phyloP scores from a whole-genome alignment of 2,888 invertebrate genomes.

The Caenorhabditis zanzibari region DNA sequence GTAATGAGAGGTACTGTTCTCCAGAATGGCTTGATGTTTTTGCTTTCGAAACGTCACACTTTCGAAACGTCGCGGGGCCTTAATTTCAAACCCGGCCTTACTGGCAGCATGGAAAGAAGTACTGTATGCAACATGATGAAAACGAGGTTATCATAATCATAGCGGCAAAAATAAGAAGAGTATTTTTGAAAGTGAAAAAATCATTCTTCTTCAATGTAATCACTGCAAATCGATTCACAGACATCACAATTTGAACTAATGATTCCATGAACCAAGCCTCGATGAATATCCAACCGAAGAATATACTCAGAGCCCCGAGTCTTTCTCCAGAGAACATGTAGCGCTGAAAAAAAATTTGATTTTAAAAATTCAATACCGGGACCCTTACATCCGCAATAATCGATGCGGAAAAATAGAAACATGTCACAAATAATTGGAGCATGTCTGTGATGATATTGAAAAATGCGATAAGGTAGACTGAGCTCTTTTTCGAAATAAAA shows the following conservation, averaged over 20 bases:
- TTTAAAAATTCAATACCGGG: not conserved
- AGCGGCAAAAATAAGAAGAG: not conserved
- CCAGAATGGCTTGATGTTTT: too few relatives aligned
- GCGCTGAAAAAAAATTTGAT: not conserved
- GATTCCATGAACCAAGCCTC: conserved; percentile 41
- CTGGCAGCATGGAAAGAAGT: conserved; percentile 25
- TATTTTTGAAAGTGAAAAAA: conserved; percentile 8
- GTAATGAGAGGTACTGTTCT: too few relatives aligned
- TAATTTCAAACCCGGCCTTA: too few relatives aligned
- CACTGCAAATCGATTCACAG: conserved; percentile 19
- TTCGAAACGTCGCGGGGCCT: too few relatives aligned
- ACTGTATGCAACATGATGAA: conserved; percentile 17
- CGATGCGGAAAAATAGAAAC: conserved; percentile 51
- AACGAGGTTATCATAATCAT: not conserved
- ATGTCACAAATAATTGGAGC: conserved; percentile 48
- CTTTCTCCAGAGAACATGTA: conserved; percentile 18
- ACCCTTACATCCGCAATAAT: conserved; percentile 29
- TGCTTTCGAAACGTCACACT: too few relatives aligned
- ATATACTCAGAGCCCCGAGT: not conserved
- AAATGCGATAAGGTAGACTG: conserved; percentile 61
- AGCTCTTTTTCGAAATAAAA: conserved; percentile 3
- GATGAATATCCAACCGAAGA: conserved; percentile 51
- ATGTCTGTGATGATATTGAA: conserved; percentile 55
- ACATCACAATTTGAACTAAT: conserved; percentile 42
- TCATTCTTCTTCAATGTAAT: not conserved